phyloP scores from a whole-genome alignment of 2,113 vertebrate genomes.

The Austrofundulus limnaeus region DNA sequence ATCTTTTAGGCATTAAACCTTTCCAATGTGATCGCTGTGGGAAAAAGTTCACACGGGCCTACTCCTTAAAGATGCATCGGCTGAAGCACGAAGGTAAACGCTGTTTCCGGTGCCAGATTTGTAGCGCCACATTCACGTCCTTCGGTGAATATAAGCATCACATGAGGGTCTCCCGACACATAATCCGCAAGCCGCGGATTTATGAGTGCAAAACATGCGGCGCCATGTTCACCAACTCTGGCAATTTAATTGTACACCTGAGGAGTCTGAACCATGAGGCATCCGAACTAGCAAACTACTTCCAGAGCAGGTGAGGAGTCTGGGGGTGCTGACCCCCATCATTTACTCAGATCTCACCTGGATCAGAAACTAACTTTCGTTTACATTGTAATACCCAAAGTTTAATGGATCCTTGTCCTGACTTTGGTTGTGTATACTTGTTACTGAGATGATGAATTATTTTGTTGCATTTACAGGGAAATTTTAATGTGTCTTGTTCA shows the following conservation, averaged over 20 bases:
- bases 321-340: slow-evolving; percentile 72
- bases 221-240: slow-evolving; percentile 99
- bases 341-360: slow-evolving; percentile 73
- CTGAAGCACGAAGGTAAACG: slow-evolving; percentile 99
- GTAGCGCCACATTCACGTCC: slow-evolving; percentile 99
- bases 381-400: slow-evolving; percentile 42
- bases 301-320: slow-evolving; percentile 99
- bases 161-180: slow-evolving; percentile 99
- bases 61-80: slow-evolving; percentile 99
- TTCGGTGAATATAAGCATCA: slow-evolving; percentile 99
- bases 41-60: slow-evolving; percentile 99
- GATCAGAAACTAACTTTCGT: slow-evolving; percentile 41
- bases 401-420: slow-evolving; percentile 40
- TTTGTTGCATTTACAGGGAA: slow-evolving; percentile 17
- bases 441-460: slow-evolving; percentile 36
- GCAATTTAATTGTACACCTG: slow-evolving; percentile 99
- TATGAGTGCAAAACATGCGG: slow-evolving; percentile 99
- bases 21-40: slow-evolving; percentile 99
- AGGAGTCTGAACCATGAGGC: slow-evolving; percentile 99
- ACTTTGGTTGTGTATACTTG: slow-evolving; percentile 41
- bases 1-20: slow-evolving; percentile 94
- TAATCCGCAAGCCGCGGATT: slow-evolving; percentile 99
- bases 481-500: slow-evolving; percentile 14
- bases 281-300: slow-evolving; percentile 99
- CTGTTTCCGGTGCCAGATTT: slow-evolving; percentile 99